Conservation (phyloP, 2,888 invertebrate genomes). For the Phortica magna region DNA sequence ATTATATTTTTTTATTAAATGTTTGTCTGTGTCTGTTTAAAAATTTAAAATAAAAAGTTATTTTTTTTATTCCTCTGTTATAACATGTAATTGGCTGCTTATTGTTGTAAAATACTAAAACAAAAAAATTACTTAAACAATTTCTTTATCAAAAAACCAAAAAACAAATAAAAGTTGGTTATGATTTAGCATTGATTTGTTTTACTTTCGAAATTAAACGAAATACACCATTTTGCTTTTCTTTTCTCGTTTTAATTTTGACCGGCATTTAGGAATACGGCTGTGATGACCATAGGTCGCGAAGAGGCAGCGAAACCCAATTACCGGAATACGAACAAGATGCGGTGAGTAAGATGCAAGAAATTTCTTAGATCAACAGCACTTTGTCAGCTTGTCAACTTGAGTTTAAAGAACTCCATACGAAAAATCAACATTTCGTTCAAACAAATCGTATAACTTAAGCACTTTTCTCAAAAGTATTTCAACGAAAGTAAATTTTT, state of each 20-base stretch:
- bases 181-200: neutral
- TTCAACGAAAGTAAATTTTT: no score
- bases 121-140: conserved; percentile 23
- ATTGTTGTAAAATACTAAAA: conserved; percentile 53
- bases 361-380: neutral
- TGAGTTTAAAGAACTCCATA: no score
- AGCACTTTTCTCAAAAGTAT: no score
- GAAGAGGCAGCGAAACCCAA: conserved; percentile 78
- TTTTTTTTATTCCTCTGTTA: conserved; percentile 47
- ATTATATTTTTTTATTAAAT: conserved; percentile 41
- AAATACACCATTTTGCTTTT: conserved; percentile 28
- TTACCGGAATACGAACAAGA: conserved; percentile 78
- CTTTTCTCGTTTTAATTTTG: conserved; percentile 34
- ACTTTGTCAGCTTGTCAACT: no score
- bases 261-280: conserved; percentile 76
- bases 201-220: conserved; percentile 21
- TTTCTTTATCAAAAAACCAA: conserved; percentile 28
- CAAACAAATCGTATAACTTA: no score
- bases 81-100: conserved; percentile 63
- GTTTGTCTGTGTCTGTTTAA: conserved; percentile 46
- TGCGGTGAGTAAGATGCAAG: conserved; percentile 74
- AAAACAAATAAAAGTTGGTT: conserved; percentile 33
- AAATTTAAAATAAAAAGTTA: conserved; percentile 14
- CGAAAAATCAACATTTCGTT: no score
- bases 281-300: conserved; percentile 78